Conservation (phyloP, 2,888 invertebrate species). For the Odontocolon sp. region DNA sequence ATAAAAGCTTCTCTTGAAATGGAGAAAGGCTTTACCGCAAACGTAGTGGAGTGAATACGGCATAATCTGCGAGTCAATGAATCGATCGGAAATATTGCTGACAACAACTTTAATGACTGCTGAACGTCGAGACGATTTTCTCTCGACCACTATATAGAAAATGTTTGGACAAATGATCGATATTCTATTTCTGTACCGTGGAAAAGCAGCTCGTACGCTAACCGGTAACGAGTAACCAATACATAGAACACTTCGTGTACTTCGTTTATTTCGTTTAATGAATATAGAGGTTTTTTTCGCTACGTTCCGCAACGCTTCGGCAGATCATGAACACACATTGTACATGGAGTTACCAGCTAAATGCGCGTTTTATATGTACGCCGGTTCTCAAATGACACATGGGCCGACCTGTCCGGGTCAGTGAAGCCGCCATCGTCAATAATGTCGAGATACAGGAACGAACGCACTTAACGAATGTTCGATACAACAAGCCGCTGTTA, state of each 20-base stretch:
- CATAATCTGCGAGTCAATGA: constrained; percentile 28
- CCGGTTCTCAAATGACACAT: constrained; percentile 13
- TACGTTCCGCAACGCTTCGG: constrained; percentile 3
- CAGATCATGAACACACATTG: constrained; percentile 19
- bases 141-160: neutral
- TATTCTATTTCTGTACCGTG: constrained; percentile 34
- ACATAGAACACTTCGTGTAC: neutral
- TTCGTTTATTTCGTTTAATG: neutral
- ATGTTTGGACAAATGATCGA: constrained; percentile 13
- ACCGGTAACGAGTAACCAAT: constrained; percentile 4
- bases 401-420: constrained; percentile 7
- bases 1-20: constrained; percentile 31
- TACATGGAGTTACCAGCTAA: neutral
- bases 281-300: constrained; percentile 6
- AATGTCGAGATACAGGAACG: no score
- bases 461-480: neutral
- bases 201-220: neutral
- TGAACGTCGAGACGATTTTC: neutral
- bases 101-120: constrained; percentile 12
- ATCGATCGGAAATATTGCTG: constrained; percentile 39
- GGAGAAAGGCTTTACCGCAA: constrained; percentile 10
- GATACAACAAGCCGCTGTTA: no score
- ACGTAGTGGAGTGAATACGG: constrained; percentile 25
- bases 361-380: constrained; percentile 15
- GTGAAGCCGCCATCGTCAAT: neutral